Conservation (phyloP, 2,797 vertebrate genomes). For the Hybognathus amarus region DNA sequence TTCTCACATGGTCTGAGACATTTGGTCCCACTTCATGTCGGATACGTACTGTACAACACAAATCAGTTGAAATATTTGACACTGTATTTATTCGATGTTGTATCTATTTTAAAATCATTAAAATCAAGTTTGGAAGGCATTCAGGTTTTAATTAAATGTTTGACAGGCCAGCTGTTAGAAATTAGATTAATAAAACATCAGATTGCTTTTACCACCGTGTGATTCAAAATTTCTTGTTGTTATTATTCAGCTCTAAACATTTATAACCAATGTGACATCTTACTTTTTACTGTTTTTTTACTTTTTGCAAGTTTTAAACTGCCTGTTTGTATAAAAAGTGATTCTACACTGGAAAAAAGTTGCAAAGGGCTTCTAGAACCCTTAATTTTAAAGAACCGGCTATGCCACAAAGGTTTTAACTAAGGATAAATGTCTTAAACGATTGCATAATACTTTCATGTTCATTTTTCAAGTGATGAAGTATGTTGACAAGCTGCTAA, state of each 20-base stretch:
- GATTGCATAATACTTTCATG: not conserved
- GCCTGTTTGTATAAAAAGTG: not conserved
- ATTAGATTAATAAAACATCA: slow-evolving; percentile 9
- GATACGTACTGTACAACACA: not conserved
- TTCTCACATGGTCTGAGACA: too few relatives aligned
- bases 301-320: not conserved
- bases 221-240: not conserved
- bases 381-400: not conserved
- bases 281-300: too few relatives aligned
- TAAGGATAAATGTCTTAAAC: not conserved
- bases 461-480: not conserved
- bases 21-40: not conserved
- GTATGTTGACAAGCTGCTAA: not conserved
- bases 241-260: not conserved
- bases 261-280: not conserved
- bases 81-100: not conserved
- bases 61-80: not conserved
- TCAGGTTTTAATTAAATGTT: slow-evolving; percentile 6
- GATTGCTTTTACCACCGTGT: not conserved
- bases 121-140: not conserved
- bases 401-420: not conserved
- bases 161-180: not conserved
- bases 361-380: not conserved
- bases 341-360: not conserved
- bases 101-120: not conserved